Evolutionary conservation across 2,113 vertebrate species (phyloP).

Genomic region (Cyanistes caeruleus): DNA sequence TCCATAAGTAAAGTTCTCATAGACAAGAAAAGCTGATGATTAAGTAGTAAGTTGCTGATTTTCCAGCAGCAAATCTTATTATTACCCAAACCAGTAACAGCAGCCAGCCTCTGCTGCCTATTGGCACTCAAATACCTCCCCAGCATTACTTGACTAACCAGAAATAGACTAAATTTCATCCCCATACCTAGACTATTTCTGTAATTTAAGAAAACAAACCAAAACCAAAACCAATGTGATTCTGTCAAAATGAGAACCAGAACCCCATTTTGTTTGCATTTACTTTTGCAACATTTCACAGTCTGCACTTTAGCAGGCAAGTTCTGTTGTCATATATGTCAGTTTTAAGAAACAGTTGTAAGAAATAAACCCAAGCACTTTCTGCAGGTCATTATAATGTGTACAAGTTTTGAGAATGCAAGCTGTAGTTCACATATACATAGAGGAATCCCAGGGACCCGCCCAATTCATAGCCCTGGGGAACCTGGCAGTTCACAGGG

Average conservation of each 20-base stretch:
- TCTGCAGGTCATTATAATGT: not conserved
- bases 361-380: not conserved
- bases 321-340: not conserved
- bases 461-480: slow-evolving; percentile 59
- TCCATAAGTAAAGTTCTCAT: not conserved
- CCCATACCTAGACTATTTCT: not conserved
- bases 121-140: not conserved
- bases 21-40: not conserved
- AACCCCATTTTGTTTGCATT: not conserved
- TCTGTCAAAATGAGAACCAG: not conserved
- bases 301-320: not conserved
- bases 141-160: not conserved
- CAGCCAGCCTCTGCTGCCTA: not conserved
- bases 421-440: not conserved
- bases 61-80: not conserved
- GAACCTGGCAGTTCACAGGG: slow-evolving; percentile 55
- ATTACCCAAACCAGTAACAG: not conserved
- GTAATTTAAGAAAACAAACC: not conserved
- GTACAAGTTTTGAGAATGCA: not conserved
- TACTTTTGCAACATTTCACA: not conserved
- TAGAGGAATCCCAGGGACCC: not conserved
- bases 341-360: not conserved
- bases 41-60: not conserved
- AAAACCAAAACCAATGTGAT: not conserved
- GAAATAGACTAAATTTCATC: not conserved